A percentile compares a stretch with the other conserved stretches of the same genome.
Evolutionary conservation across 2,888 invertebrate species (phyloP).

Genomic region (Agrenia bidenticulata): DNA sequence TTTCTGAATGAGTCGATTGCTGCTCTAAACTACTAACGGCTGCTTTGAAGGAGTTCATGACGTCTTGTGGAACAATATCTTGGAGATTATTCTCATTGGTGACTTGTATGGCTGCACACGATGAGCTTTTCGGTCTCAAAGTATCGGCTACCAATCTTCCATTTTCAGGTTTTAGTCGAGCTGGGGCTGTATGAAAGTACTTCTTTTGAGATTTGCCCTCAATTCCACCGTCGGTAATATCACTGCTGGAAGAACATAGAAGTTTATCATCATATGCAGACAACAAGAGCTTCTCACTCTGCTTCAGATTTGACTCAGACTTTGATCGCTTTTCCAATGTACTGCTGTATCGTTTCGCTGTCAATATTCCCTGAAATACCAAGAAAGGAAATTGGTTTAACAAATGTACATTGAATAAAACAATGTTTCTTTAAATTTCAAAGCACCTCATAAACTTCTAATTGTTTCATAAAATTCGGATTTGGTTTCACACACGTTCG

Average conservation of each 20-base stretch:
- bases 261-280: constrained; percentile 43
- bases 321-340: constrained; percentile 77
- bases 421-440: neutral
- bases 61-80: constrained; percentile 48
- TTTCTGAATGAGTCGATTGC: constrained; percentile 7
- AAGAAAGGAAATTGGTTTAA: too few relatives aligned
- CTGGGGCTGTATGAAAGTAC: constrained; percentile 53
- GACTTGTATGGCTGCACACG: constrained; percentile 42
- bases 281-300: constrained; percentile 57
- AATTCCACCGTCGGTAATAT: constrained; percentile 42
- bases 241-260: constrained; percentile 48
- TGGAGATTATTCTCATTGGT: constrained; percentile 23
- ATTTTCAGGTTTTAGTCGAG: constrained; percentile 50
- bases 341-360: constrained; percentile 93
- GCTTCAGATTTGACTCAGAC: constrained; percentile 85
- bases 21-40: constrained; percentile 49
- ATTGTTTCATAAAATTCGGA: constrained; percentile 86
- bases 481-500: constrained; percentile 95
- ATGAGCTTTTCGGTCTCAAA: constrained; percentile 50
- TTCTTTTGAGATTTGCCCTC: constrained; percentile 50
- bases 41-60: constrained; percentile 48
- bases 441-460: constrained; percentile 83
- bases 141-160: constrained; percentile 33
- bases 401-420: constrained; percentile 12
- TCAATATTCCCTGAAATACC: constrained; percentile 84